Base-by-base conservation (phyloP, 2,113 vertebrate genomes). In the Antigone vipio region DNA sequence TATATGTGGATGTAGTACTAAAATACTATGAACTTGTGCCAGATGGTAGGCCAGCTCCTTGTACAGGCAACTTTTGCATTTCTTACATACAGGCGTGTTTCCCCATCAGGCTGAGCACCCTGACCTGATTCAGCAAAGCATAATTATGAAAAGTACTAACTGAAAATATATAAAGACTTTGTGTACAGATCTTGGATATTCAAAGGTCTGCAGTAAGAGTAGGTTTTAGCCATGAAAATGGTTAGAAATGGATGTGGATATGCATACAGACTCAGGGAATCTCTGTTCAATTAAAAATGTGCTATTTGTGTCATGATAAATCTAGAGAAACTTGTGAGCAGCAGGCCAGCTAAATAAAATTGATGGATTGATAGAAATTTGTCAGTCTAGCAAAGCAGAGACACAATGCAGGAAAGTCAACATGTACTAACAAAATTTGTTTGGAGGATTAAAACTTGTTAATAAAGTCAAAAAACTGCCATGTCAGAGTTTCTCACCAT, bases 401-500 rank as follows among this genome's bases (percentile, higher is more conserved):
- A 94, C 52, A 95, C 77, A 96, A 96, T 78, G 71, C 30, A 27
- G 52, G 38, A 86, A 96, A 67, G 40, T 73, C 90, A 96, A 69
- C 85, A 40, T 22, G 22, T 50, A 76, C 88, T 92, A 93, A 91
- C 69, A 96, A 96, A 97, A 94, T 66, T 86, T 93, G 81, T 96
- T 93, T 91, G n/a, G 85, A 79, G 77, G 88, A 96, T 97, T 96
- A 97, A 94, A 97, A 96, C 42, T 38, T 95, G 95, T 73, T 97
- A 92, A 64, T 95, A 78, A 95, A 98, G 89, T 96, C 91, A 95
- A 88, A 97, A 97, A 96, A 94, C 66, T 92, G 78, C 95, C 77
- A 93, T 75, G 72, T 97, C 95, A 97, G 91, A 95, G 88, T 93
- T 97, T 96, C 80, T 96, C 86, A 84, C 83, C 6, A 2, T 94